A percentile compares a stretch with the other conserved stretches of the same genome.
Evolutionary conservation across 1,140 invertebrate genomes (phyloP).

Genomic region (Eupristina koningsbergeri): DNA sequence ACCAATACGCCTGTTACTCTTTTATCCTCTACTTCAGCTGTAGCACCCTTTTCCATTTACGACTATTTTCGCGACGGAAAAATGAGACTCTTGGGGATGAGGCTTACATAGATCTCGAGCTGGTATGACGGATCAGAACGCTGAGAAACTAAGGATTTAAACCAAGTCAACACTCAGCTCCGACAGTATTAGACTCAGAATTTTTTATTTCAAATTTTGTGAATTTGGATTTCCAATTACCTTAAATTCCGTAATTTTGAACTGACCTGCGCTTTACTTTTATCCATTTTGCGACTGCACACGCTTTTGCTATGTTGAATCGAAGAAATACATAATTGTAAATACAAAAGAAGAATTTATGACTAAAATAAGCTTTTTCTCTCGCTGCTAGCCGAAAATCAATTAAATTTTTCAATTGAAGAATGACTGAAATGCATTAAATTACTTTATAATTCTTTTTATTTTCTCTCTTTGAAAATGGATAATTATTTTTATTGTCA

Average conservation of each 20-base stretch:
- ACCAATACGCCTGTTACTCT: background rate
- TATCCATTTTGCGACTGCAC: conserved; percentile 32
- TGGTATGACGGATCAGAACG: background rate
- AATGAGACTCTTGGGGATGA: conserved; percentile 54
- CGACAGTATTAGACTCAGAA: conserved; percentile 58
- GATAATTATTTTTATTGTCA: background rate
- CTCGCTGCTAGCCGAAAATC: background rate
- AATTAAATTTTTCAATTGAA: background rate
- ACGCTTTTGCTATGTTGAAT: background rate
- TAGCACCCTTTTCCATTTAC: conserved; percentile 11
- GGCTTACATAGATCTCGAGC: conserved; percentile 50
- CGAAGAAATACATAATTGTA: background rate
- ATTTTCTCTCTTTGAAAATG: background rate
- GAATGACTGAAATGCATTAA: background rate
- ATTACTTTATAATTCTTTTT: background rate
- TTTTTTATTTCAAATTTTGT: conserved; percentile 65
- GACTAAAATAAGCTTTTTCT: background rate
- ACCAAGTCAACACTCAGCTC: background rate
- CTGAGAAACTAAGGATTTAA: conserved; percentile 52
- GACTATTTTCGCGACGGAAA: conserved; percentile 30
- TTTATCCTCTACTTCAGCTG: background rate
- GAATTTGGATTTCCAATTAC: conserved; percentile 64
- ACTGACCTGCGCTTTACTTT: conserved; percentile 34
- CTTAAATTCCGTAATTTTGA: conserved; percentile 61
- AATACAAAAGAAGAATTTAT: background rate